Conservation (phyloP, 2,113 vertebrate species). For the Cygnus buccinator region DNA sequence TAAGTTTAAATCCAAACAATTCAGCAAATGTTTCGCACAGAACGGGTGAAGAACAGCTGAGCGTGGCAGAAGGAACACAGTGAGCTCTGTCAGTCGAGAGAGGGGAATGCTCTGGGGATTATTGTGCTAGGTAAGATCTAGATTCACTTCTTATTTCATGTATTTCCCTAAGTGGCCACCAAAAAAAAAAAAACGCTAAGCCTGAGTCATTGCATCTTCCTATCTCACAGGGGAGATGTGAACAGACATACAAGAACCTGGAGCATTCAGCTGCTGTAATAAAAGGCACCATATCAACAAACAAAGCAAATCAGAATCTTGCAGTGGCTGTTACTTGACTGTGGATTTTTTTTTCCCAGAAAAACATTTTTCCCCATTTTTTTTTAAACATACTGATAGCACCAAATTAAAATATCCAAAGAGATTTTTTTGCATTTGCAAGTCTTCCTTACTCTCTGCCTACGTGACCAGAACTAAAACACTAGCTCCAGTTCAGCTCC, state of each 20-base stretch:
- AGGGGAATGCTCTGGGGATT: background rate
- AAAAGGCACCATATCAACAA: background rate
- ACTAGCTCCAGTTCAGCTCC: background rate
- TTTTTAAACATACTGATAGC: background rate
- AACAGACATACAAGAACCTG: background rate
- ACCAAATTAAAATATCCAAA: background rate
- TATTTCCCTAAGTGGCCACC: background rate
- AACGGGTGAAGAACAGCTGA: slow-evolving; percentile 36
- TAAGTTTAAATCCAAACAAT: slow-evolving; percentile 30
- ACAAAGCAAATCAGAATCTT: background rate
- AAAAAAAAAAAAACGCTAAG: background rate
- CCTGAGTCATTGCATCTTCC: background rate
- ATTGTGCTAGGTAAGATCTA: background rate
- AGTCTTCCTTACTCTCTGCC: background rate
- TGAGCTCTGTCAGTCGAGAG: slow-evolving; percentile 2
- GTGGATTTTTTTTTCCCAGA: background rate
- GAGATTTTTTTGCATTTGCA: background rate
- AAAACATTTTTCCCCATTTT: background rate
- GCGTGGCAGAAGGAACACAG: background rate
- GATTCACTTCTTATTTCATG: background rate
- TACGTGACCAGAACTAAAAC: background rate
- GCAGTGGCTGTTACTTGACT: background rate
- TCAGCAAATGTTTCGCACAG: background rate
- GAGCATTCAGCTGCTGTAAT: background rate
- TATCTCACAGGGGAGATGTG: background rate